Conservation (phyloP, 2,797 vertebrate genomes). For the Ceryle rudis region DNA sequence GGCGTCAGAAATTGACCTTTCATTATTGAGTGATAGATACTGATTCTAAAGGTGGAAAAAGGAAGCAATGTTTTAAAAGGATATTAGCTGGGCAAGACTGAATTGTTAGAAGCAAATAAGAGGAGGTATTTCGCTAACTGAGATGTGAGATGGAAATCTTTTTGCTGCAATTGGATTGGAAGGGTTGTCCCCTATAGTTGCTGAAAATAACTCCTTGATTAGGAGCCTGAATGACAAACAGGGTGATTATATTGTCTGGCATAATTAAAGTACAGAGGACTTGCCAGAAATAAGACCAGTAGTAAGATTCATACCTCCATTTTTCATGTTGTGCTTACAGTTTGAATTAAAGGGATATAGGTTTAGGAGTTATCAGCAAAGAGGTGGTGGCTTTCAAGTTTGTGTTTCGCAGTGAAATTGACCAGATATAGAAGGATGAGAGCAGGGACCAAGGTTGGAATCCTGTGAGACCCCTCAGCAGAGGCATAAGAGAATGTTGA, state of each 20-base stretch:
- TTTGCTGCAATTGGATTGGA: neutral
- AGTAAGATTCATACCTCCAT: neutral
- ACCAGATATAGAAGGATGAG: neutral
- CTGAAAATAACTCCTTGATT: neutral
- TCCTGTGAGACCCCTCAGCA: neutral
- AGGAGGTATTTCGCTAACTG: neutral
- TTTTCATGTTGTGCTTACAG: neutral
- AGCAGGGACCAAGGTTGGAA: neutral
- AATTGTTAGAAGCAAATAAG: neutral
- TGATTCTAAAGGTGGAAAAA: neutral
- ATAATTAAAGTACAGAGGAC: neutral
- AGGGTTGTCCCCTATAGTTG: neutral
- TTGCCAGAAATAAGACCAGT: neutral
- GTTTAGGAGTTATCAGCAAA: neutral
- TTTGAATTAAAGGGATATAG: neutral
- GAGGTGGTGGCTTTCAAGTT: neutral
- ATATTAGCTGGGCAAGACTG: neutral
- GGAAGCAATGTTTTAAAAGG: neutral
- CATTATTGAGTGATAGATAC: neutral
- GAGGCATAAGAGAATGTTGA: neutral
- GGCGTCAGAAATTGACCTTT: neutral
- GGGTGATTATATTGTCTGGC: neutral
- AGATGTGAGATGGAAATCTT: neutral
- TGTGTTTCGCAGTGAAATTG: neutral
- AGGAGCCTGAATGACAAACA: neutral